Percentiles rank a stretch among this genome's conserved stretches.
Conservation (phyloP, 2,797 vertebrate genomes). For the Muscicapa striata region DNA sequence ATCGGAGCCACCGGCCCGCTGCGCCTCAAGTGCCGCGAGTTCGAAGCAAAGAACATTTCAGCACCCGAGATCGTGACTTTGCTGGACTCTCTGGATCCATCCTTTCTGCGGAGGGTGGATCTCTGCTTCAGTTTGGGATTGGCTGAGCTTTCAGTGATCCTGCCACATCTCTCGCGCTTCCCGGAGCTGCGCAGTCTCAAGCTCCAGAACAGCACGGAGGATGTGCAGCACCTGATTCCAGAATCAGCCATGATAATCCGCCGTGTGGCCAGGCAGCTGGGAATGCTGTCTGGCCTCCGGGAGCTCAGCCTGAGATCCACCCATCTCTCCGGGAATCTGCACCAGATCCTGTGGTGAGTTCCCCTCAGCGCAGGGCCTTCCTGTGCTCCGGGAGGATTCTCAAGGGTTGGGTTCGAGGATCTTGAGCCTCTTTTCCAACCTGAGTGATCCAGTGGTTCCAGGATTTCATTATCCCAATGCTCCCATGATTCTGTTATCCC, state of each 20-base stretch:
- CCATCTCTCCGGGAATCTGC: constrained; percentile 85
- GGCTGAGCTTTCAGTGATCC: constrained; percentile 80
- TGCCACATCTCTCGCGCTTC: constrained; percentile 83
- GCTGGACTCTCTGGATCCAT: background rate
- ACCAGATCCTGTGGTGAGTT: constrained; percentile 81
- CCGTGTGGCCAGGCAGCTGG: constrained; percentile 81
- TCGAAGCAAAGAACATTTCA: too few species aligned
- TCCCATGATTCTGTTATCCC: too few species aligned
- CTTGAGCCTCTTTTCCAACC: too few species aligned
- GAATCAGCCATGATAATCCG: constrained; percentile 64
- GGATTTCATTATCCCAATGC: too few species aligned
- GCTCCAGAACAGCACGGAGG: constrained; percentile 86
- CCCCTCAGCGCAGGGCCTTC: rapidly evolving
- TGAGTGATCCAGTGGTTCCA: too few species aligned
- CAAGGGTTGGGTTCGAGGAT: too few species aligned
- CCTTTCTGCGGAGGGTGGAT: constrained; percentile 82
- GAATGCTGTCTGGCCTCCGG: constrained; percentile 70
- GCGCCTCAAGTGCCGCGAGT: too few species aligned
- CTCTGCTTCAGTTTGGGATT: constrained; percentile 88
- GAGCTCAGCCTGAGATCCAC: constrained; percentile 88
- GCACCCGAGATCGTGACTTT: too few species aligned
- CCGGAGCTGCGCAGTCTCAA: constrained; percentile 82
- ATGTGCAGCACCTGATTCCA: constrained; percentile 45
- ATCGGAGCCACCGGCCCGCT: too few species aligned
- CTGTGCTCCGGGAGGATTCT: rapidly evolving